Evolutionary conservation across 2,888 invertebrate species (phyloP).

Genomic region (Vesta saturnalis): DNA sequence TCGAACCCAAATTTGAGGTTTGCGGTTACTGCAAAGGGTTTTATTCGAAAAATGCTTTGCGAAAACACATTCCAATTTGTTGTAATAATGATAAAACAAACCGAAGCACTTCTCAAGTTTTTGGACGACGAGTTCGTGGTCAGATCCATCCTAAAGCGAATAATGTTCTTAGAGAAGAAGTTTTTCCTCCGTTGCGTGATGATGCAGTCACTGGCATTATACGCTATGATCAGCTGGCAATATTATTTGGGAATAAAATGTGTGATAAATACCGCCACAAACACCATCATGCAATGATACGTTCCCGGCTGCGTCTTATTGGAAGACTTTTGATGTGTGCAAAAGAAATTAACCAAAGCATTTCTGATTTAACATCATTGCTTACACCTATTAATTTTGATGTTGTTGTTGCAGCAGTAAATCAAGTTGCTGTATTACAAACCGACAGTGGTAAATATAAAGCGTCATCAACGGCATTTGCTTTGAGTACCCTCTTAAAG

Average conservation of each 20-base stretch:
- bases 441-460: not conserved
- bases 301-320: not conserved
- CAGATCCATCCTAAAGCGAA: not conserved
- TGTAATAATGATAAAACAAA: not conserved
- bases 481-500: no score
- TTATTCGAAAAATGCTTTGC: not conserved
- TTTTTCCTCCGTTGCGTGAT: not conserved
- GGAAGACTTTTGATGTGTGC: not conserved
- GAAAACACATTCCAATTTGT: not conserved
- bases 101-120: not conserved
- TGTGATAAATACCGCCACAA: not conserved
- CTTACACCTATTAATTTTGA: no score
- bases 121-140: not conserved
- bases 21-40: no score
- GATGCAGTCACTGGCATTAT: not conserved
- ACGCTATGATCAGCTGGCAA: not conserved
- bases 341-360: not conserved
- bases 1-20: not conserved
- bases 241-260: not conserved
- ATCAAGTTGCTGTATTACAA: no score
- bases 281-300: no score
- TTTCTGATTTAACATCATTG: no score
- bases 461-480: not conserved
- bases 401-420: no score
- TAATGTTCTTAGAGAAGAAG: not conserved